A percentile compares a stretch with the other conserved stretches of the same genome.
Conservation (phyloP, 2,888 invertebrate species). For the Eustalomyia histrio region DNA sequence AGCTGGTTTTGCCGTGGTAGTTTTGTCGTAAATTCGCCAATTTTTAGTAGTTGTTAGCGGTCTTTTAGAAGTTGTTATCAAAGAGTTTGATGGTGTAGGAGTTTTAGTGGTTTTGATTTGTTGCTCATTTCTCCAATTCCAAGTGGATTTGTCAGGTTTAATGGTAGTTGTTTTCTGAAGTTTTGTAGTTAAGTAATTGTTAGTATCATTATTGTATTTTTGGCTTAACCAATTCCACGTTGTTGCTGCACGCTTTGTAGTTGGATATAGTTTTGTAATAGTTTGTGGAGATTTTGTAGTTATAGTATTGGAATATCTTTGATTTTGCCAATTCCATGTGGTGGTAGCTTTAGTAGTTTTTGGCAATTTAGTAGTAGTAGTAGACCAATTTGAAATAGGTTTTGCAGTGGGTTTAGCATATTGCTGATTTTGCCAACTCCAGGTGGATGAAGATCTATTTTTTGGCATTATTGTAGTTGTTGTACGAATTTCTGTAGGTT, state of each 20-base stretch:
- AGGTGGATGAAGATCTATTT: constrained; percentile 23
- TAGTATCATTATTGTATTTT: constrained; percentile 38
- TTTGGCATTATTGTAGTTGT: constrained; percentile 33
- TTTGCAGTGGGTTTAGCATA: constrained; percentile 13
- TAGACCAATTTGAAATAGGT: neutral
- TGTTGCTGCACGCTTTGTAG: constrained; percentile 14
- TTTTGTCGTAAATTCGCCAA: constrained; percentile 26
- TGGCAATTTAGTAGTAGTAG: neutral
- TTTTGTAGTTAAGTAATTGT: neutral
- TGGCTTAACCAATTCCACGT: constrained; percentile 28
- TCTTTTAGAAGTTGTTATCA: constrained; percentile 22
- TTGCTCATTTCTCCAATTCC: constrained; percentile 19
- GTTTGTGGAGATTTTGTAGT: constrained; percentile 20
- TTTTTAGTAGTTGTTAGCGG: constrained; percentile 19
- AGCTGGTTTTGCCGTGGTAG: constrained; percentile 14
- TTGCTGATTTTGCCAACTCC: constrained; percentile 19
- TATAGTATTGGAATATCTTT: neutral
- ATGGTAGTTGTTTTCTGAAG: constrained; percentile 21
- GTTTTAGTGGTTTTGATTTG: constrained; percentile 29
- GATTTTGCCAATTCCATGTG: constrained; percentile 5
- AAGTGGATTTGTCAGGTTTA: neutral
- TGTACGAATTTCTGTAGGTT: neutral
- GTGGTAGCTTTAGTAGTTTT: constrained; percentile 25
- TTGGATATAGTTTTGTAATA: constrained; percentile 18
- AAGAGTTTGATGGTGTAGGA: neutral